Conservation (phyloP, 2,113 vertebrate species). For the Brachyhypopomus gauderio region DNA sequence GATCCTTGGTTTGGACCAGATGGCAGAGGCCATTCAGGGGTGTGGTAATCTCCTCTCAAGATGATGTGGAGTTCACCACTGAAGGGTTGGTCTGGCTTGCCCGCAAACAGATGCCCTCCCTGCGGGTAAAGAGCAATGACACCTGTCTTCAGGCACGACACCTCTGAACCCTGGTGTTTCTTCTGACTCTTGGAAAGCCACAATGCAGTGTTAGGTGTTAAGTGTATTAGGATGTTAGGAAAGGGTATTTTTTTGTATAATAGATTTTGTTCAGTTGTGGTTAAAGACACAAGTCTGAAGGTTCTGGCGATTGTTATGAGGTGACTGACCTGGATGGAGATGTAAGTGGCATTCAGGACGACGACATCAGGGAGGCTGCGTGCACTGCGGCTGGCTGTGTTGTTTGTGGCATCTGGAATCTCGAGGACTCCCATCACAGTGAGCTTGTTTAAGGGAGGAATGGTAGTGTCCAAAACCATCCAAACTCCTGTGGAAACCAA, state of each 20-base stretch:
- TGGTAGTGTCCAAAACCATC: conserved; percentile 76
- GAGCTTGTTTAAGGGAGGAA: conserved; percentile 80
- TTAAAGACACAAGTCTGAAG: not conserved
- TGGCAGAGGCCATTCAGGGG: conserved; percentile 79
- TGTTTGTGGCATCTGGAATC: conserved; percentile 68
- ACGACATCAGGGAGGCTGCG: conserved; percentile 48
- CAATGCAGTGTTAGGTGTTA: no score
- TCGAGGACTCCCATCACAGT: conserved; percentile 80
- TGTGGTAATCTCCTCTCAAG: conserved; percentile 78
- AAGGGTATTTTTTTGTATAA: no score
- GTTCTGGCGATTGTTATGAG: not conserved
- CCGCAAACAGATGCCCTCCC: conserved; percentile 82
- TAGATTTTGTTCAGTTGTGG: not conserved
- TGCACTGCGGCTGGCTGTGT: conserved; percentile 30
- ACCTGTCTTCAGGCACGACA: no score
- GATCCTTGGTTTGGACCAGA: conserved; percentile 82
- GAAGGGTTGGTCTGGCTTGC: conserved; percentile 76
- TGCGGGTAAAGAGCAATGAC: conserved; percentile 60
- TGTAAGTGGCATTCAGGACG: conserved; percentile 78
- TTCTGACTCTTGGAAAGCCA: no score
- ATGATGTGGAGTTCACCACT: conserved; percentile 77
- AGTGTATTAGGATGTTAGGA: no score
- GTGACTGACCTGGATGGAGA: conserved; percentile 80
- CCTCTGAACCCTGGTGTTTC: no score
- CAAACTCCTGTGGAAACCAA: conserved; percentile 72